These are phyloP conservation scores for Drosophila yooni DNA, from an alignment of 2,888 invertebrate species.

Conservation along the genomic window DNA sequence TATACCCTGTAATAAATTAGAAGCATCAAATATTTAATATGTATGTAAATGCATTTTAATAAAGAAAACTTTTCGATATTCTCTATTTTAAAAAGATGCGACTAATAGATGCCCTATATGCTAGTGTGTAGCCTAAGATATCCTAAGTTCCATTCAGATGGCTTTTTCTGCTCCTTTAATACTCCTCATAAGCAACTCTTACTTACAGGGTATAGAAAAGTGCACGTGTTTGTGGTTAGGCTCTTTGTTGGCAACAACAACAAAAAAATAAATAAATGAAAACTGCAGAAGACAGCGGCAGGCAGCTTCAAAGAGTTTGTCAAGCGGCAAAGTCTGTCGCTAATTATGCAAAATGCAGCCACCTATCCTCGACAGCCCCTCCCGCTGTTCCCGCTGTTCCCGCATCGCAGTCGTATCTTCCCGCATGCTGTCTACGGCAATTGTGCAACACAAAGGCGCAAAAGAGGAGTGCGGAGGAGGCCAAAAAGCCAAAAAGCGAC, in stretches of 20 bases:
- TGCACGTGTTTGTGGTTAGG: slow-evolving; percentile 70
- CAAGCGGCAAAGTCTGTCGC: slow-evolving; percentile 79
- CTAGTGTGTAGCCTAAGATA: neutral
- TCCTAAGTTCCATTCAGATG: neutral
- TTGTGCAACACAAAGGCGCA: slow-evolving; percentile 71
- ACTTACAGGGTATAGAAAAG: slow-evolving; percentile 23
- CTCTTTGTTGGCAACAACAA: slow-evolving; percentile 24
- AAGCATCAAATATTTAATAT: neutral
- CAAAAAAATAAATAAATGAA: slow-evolving; percentile 1
- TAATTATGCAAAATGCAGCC: slow-evolving; percentile 69
- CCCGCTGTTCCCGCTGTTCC: neutral
- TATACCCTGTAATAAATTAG: slow-evolving; percentile 14
- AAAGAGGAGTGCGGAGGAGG: slow-evolving; percentile 53
- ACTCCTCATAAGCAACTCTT: neutral
- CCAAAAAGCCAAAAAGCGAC: slow-evolving; percentile 71
- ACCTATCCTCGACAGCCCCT: neutral
- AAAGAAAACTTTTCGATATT: neutral
- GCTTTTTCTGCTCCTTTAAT: neutral
- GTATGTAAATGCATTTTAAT: neutral
- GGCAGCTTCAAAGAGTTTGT: slow-evolving; percentile 79
- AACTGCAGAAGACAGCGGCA: slow-evolving; percentile 39
- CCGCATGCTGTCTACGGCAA: slow-evolving; percentile 72
- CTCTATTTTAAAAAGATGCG: accelerated
- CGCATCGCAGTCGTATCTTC: slow-evolving; percentile 34
- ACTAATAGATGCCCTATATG: accelerated